Evolutionary conservation across 35 echinoderm and acorn worm genomes (phyloP), one percentile per base, ranked within the genome.

Genomic region (Acanthaster planci): DNA sequence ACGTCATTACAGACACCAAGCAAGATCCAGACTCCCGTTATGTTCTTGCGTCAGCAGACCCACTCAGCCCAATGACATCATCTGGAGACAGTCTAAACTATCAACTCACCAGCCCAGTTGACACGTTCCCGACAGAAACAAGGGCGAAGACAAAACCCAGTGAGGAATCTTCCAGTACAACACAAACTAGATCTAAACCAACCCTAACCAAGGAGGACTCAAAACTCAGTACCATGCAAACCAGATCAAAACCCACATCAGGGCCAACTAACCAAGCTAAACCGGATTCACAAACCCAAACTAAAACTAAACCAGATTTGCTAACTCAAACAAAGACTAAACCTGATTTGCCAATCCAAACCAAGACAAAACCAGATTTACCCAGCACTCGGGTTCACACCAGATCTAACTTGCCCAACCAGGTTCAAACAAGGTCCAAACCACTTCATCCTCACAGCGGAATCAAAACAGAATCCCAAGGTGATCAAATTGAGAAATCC

Each of bases 391-490:
- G 64, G 23, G 64, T 72, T 26, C 64, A 72, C 10, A 72, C 64
- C 34, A n/a, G 64, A 16, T 72, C 64, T 34, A 72, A 72, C 64
- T 29, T 72, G 64, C 64, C 64, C 23, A 72, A 72, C 34, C 64
- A 72, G 64, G 34, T 72, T 26, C 64, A 72, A 26, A 72, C 64
- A 34, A 72, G 64, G 64, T 72, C 64, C 7, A 72, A 72, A 72
- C 64, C 64, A 31, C 10, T 26, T 2, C 14, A 10, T 35, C 21
- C 26, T 31, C 26, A 19, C 4, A 29, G 10, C 14, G 64, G 22
- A 31, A 14, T 26, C 34, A 72, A 72, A 72, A 72, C 29, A 26
- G 64, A 72, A 72, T 26, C 34, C 4, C 64, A 72, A 72, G 64
- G 64, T 27, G 64, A 72, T 21, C 22, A 72, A 47, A 6, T 12